Conservation (phyloP, 2,113 vertebrate genomes). For the Callithrix jacchus region DNA sequence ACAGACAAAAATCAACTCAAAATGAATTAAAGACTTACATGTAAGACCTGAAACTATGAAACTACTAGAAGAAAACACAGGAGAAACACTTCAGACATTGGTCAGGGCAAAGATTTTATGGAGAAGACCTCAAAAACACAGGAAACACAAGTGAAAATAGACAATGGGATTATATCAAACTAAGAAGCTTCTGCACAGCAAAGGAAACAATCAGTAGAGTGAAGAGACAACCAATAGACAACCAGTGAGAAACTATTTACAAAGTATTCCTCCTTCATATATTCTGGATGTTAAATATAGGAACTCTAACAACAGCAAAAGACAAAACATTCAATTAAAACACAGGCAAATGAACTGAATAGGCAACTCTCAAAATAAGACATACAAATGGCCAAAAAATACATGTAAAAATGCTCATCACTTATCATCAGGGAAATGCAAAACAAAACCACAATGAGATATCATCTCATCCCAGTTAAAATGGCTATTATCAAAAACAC, state of each 20-base stretch:
- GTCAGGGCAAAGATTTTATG: background rate
- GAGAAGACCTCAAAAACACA: background rate
- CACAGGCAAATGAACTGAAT: background rate
- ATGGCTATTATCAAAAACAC: background rate
- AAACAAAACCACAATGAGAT: background rate
- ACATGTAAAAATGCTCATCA: background rate
- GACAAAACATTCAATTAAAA: background rate
- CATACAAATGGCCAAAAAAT: background rate
- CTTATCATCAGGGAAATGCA: background rate
- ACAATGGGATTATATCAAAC: background rate
- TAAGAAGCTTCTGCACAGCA: background rate
- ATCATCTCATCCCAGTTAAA: background rate
- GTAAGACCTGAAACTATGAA: background rate
- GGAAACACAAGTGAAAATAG: background rate
- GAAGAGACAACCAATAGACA: background rate
- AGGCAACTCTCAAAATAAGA: background rate
- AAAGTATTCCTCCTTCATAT: background rate
- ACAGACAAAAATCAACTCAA: background rate
- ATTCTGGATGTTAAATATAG: too few species aligned
- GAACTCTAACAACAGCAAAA: background rate
- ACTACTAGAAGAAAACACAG: background rate
- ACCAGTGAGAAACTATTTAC: background rate
- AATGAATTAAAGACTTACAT: background rate
- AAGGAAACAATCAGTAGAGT: background rate
- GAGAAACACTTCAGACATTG: background rate